Evolutionary conservation across 2,888 invertebrate species (phyloP).

Genomic region (Leptodirus hochenwartii): DNA sequence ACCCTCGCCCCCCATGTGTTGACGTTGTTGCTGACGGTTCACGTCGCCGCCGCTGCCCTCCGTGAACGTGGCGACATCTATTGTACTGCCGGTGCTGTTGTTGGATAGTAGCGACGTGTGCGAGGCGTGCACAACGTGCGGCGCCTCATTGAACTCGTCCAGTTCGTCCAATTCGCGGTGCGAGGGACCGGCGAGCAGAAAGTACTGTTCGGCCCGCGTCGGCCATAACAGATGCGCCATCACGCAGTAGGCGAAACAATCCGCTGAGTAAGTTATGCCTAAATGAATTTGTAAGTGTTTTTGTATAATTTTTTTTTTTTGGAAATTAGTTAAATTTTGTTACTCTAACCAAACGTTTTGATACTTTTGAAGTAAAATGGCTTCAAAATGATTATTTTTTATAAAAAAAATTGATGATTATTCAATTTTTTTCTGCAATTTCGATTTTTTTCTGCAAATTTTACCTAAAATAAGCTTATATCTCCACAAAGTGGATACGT

Average conservation of each 20-base stretch:
- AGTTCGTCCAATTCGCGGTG: slow-evolving; percentile 63
- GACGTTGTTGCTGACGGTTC: slow-evolving; percentile 18
- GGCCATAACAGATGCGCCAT: slow-evolving; percentile 96
- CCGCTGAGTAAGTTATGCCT: slow-evolving; percentile 93
- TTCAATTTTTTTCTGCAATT: background rate
- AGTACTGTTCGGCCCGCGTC: slow-evolving; percentile 80
- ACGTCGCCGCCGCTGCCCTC: too few species aligned
- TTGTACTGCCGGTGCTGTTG: slow-evolving; percentile 21
- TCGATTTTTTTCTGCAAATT: slow-evolving; percentile 17
- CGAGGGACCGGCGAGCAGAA: slow-evolving; percentile 56
- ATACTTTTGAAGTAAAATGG: background rate
- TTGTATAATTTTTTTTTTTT: too few species aligned
- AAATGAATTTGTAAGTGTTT: slow-evolving; percentile 19
- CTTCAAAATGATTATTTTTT: background rate
- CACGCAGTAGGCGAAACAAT: slow-evolving; percentile 85
- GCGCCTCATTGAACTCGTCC: slow-evolving; percentile 82
- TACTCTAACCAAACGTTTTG: background rate
- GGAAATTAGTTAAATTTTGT: too few species aligned
- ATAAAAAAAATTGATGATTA: slow-evolving; percentile 2
- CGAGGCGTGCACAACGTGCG: slow-evolving; percentile 55
- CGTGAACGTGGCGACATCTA: too few species aligned
- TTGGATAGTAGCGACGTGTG: slow-evolving; percentile 26
- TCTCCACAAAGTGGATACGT: slow-evolving; percentile 89
- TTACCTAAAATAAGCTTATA: slow-evolving; percentile 82
- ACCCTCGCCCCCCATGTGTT: slow-evolving; percentile 14